These are phyloP conservation scores for Diloba caeruleocephala DNA, from an alignment of 2,888 invertebrate genomes.

Conservation along the genomic window DNA sequence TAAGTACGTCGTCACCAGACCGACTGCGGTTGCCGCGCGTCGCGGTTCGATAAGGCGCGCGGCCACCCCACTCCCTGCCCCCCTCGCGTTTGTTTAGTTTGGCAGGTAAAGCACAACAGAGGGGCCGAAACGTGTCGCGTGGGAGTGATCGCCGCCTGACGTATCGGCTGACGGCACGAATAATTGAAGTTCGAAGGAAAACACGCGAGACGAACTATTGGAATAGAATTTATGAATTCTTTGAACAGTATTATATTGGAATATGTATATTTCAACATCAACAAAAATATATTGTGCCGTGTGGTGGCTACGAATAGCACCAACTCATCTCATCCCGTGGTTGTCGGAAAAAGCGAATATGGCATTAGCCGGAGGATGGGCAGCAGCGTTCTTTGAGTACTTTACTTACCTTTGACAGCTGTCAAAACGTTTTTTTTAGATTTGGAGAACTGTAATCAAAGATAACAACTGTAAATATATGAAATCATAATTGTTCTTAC, in stretches of 20 bases:
- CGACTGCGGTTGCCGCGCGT: constrained; percentile 72
- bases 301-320: constrained; percentile 21
- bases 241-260: too few species aligned
- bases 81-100: constrained; percentile 75
- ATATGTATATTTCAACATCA: too few species aligned
- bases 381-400: too few species aligned
- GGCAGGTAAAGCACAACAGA: constrained; percentile 80
- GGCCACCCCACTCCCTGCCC: constrained; percentile 53
- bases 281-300: constrained; percentile 24
- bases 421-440: too few species aligned
- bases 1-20: constrained; percentile 60
- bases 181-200: constrained; percentile 64
- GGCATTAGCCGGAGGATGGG: too few species aligned
- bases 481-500: too few species aligned
- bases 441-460: too few species aligned
- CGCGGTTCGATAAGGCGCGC: constrained; percentile 69
- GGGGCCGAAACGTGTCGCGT: constrained; percentile 67
- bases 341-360: too few species aligned
- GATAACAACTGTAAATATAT: too few species aligned
- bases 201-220: constrained; percentile 47
- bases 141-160: constrained; percentile 69
- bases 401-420: too few species aligned
- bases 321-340: too few species aligned
- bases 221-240: neutral
- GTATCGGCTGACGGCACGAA: constrained; percentile 63